Conservation (phyloP, 2,113 vertebrate species). For the Chlamydotis undulata region DNA sequence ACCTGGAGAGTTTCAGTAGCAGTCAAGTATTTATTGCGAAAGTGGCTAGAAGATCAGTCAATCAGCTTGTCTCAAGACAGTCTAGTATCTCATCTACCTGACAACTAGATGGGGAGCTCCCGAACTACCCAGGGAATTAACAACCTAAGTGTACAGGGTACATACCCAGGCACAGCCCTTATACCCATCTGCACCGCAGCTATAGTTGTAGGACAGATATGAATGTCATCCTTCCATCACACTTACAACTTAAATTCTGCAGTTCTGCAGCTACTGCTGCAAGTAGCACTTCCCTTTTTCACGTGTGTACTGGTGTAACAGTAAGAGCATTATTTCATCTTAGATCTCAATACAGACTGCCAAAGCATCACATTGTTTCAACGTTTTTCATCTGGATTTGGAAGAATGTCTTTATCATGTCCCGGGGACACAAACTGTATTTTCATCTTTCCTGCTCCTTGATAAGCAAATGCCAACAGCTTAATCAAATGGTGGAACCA, state of each 20-base stretch:
- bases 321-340: neutral
- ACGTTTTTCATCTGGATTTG: neutral
- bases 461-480: neutral
- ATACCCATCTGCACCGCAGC: neutral
- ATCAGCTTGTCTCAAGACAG: neutral
- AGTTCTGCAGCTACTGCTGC: neutral
- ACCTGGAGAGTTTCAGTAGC: neutral
- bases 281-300: neutral
- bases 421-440: neutral
- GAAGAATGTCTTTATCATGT: neutral
- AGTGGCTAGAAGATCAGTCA: neutral
- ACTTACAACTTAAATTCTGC: neutral
- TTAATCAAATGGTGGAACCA: neutral
- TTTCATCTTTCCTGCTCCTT: neutral
- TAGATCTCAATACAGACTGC: neutral
- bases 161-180: neutral
- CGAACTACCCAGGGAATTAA: neutral
- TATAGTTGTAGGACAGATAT: neutral
- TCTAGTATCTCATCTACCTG: neutral
- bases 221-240: neutral
- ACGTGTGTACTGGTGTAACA: neutral
- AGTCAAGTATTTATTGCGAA: neutral
- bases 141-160: neutral
- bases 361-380: neutral
- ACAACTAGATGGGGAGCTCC: neutral